These are phyloP conservation scores for Globodera rostochiensis DNA, from an alignment of 1,140 invertebrate species.

Conservation along the genomic window DNA sequence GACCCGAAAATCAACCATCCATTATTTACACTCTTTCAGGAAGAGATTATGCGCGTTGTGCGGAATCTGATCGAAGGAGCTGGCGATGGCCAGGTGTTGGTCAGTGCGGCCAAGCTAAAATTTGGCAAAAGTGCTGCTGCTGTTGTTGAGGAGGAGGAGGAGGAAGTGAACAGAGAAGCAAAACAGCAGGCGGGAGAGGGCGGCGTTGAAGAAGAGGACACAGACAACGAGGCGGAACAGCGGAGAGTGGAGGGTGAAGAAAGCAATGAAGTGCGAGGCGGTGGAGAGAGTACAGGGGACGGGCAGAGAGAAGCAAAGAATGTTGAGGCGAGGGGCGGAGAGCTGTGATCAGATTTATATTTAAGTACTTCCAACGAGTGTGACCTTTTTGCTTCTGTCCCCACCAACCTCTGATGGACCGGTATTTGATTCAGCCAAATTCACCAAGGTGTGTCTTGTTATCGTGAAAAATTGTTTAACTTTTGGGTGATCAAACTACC, in stretches of 20 bases:
- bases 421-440: no score
- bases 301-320: neutral
- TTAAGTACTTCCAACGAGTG: no score
- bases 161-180: neutral
- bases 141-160: neutral
- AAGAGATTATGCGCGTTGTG: neutral
- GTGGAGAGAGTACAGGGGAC: neutral
- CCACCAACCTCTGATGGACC: no score
- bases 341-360: neutral
- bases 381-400: no score
- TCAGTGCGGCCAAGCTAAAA: conserved; percentile 8
- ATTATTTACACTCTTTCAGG: neutral
- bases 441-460: no score
- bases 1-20: neutral
- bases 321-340: neutral
- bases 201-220: neutral
- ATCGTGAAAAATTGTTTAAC: no score
- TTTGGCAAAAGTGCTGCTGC: neutral
- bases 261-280: neutral
- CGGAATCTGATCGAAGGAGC: neutral
- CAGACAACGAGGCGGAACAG: neutral
- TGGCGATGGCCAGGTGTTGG: conserved; percentile 1
- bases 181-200: neutral
- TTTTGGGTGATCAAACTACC: no score
- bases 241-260: neutral